Evolutionary conservation across 2,888 invertebrate species (phyloP).

Genomic region (Erynnis tages): DNA sequence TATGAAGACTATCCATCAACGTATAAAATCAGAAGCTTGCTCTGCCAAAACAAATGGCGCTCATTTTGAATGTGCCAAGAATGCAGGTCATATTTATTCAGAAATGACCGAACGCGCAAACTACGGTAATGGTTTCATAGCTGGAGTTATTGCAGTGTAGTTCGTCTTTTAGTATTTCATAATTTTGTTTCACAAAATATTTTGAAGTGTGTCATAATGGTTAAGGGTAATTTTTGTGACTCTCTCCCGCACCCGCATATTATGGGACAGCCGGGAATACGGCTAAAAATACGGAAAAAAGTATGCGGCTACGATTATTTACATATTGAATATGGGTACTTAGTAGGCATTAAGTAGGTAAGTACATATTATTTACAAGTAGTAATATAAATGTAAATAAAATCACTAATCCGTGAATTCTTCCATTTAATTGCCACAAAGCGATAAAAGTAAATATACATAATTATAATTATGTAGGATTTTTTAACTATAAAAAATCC

Average conservation of each 20-base stretch:
- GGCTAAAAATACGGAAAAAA: too few relatives aligned
- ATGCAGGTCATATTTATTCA: slow-evolving; percentile 11
- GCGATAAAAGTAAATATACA: not conserved
- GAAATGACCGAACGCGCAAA: slow-evolving; percentile 1
- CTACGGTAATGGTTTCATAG: not conserved
- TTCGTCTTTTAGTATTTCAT: too few relatives aligned
- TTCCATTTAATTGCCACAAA: slow-evolving; percentile 66
- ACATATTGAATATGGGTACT: too few relatives aligned
- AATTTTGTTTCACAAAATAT: too few relatives aligned
- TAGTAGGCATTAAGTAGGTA: too few relatives aligned
- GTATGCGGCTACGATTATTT: too few relatives aligned
- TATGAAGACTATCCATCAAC: not conserved
- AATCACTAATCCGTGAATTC: slow-evolving; percentile 60
- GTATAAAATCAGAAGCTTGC: not conserved
- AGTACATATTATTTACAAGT: slow-evolving; percentile 10
- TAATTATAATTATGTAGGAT: not conserved
- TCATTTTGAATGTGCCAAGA: slow-evolving; percentile 16
- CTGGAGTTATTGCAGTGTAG: not conserved
- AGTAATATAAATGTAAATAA: slow-evolving; percentile 14
- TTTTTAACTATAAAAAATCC: too few relatives aligned
- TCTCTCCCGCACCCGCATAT: too few relatives aligned
- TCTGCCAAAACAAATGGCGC: slow-evolving; percentile 5
- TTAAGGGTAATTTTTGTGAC: too few relatives aligned
- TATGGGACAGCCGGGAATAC: too few relatives aligned
- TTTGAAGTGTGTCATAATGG: too few relatives aligned